Evolutionary conservation across 1,140 invertebrate genomes (phyloP).

Genomic region (Mercenaria mercenaria): DNA sequence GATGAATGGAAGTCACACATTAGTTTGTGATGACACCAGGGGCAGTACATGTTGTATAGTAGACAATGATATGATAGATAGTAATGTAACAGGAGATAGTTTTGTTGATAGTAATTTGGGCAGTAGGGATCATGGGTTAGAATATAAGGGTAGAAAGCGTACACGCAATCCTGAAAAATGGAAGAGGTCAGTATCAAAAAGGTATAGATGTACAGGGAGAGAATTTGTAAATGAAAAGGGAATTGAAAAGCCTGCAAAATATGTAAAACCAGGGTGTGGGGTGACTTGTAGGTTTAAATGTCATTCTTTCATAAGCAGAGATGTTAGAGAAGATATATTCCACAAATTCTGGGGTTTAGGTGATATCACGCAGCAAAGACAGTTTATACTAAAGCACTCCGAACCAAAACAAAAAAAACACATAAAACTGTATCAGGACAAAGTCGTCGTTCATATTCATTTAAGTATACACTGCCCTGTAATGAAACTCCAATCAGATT

Average conservation of each 20-base stretch:
- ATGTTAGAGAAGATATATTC: slow-evolving; percentile 23
- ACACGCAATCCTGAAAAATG: not conserved
- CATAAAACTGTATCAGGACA: not conserved
- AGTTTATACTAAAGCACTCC: slow-evolving; percentile 26
- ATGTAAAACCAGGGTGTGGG: slow-evolving; percentile 6
- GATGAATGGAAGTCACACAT: no score
- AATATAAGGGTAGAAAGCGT: not conserved
- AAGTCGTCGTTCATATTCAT: not conserved
- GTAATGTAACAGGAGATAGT: no score
- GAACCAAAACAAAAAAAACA: not conserved
- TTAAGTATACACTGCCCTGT: not conserved
- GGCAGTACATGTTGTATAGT: no score
- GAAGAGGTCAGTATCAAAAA: not conserved
- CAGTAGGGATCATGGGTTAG: no score
- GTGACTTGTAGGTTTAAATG: slow-evolving; percentile 25
- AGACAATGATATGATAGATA: no score
- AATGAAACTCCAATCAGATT: slow-evolving; percentile 11
- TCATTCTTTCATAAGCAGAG: not conserved
- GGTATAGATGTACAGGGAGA: not conserved
- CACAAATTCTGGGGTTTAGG: slow-evolving; percentile 21
- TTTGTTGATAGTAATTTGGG: no score
- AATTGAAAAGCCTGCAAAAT: not conserved
- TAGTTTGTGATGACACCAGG: no score
- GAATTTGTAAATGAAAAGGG: not conserved
- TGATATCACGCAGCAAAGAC: not conserved